These are phyloP conservation scores for Pachycephus smyrnensis DNA, from an alignment of 2,888 invertebrate species.

Conservation along the genomic window DNA sequence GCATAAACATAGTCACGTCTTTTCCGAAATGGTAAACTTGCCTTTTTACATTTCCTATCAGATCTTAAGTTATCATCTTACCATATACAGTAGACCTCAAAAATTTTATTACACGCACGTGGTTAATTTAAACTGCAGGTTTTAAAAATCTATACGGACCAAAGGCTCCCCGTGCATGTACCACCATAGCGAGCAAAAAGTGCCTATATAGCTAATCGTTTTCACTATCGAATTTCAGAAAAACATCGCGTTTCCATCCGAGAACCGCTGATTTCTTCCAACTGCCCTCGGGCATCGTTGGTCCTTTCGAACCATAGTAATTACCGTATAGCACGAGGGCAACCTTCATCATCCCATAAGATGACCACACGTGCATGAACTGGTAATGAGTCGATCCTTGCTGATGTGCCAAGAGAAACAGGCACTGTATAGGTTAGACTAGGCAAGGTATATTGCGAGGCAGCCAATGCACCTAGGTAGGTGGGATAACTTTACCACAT, in stretches of 20 bases:
- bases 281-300: not conserved
- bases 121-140: not conserved
- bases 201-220: not conserved
- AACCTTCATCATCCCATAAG: not conserved
- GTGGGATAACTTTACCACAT: not conserved
- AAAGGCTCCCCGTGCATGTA: not conserved
- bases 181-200: not conserved
- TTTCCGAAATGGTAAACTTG: not conserved
- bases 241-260: not conserved
- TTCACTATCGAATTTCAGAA: not conserved
- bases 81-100: not conserved
- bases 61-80: not conserved
- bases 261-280: not conserved
- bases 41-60: not conserved
- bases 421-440: not conserved
- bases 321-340: not conserved
- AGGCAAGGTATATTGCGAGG: not conserved
- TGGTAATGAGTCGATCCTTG: not conserved
- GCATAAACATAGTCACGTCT: not conserved
- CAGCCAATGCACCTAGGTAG: not conserved
- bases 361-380: not conserved
- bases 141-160: not conserved
- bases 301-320: not conserved
- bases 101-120: not conserved
- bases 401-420: not conserved